Evolutionary conservation across 2,797 vertebrate species (phyloP).

Genomic region (Pangasius macronema): DNA sequence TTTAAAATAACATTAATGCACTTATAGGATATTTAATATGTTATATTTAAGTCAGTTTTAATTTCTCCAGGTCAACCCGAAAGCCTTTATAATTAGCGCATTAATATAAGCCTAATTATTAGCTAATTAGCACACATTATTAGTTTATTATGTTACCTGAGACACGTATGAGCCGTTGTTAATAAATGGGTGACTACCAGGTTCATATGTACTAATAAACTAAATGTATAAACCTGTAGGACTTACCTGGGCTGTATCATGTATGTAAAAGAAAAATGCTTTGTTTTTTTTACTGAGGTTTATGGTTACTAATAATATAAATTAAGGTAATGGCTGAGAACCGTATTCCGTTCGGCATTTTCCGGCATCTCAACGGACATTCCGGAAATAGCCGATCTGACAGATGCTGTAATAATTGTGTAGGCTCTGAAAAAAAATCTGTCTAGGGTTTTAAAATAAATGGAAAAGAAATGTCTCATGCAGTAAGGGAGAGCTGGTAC

Average conservation of each 20-base stretch:
- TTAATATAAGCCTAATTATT: background rate
- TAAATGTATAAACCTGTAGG: too few relatives aligned
- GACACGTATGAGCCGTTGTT: background rate
- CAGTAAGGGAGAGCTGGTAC: background rate
- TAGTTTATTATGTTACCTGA: background rate
- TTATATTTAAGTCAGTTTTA: background rate
- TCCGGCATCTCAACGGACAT: background rate
- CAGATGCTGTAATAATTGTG: background rate
- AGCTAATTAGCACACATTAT: background rate
- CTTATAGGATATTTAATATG: background rate
- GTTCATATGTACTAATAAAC: background rate
- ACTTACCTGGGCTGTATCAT: background rate
- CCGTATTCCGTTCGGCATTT: background rate
- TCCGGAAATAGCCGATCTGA: background rate
- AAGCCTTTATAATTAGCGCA: background rate
- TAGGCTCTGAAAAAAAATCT: background rate
- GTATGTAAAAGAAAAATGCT: background rate
- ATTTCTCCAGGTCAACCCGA: background rate
- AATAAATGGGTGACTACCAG: background rate
- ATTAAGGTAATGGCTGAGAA: too few relatives aligned
- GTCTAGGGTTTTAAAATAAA: background rate
- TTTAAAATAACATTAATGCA: too few relatives aligned
- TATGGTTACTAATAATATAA: background rate
- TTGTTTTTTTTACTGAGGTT: background rate
- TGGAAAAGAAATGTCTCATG: background rate